phyloP scores from a whole-genome alignment of 2,113 vertebrate species.

The Potamarius usumacintae region DNA sequence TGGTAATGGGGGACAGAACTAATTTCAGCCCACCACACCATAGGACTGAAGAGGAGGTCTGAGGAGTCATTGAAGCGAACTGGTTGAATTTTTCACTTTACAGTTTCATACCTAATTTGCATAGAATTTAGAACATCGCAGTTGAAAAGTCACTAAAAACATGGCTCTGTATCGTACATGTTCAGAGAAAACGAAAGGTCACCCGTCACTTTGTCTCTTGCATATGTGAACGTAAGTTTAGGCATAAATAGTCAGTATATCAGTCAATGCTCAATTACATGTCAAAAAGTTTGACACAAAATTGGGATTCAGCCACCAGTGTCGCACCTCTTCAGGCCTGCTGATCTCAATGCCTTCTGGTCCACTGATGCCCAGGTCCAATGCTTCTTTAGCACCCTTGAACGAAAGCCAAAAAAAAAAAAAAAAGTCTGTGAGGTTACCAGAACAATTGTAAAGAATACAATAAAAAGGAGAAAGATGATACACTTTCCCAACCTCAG shows the following conservation, averaged over 20 bases:
- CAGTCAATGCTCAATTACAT: neutral
- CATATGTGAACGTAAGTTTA: neutral
- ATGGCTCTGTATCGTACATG: neutral
- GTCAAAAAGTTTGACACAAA: constrained; percentile 14
- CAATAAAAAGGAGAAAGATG: neutral
- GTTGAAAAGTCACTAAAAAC: too few relatives aligned
- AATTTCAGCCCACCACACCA: neutral
- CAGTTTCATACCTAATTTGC: neutral
- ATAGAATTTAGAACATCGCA: neutral
- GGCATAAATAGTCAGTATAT: constrained; percentile 36
- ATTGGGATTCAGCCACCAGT: neutral
- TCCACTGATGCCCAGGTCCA: constrained; percentile 93
- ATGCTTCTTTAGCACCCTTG: constrained; percentile 88
- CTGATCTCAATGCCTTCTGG: constrained; percentile 97
- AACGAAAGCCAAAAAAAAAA: constrained; percentile 8
- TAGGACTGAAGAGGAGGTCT: neutral
- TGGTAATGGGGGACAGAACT: too few relatives aligned
- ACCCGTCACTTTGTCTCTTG: neutral
- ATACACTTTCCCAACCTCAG: constrained; percentile 78
- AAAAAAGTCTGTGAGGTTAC: neutral
- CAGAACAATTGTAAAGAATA: neutral
- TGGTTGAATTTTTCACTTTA: neutral
- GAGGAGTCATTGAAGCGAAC: neutral
- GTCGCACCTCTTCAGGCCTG: constrained; percentile 90
- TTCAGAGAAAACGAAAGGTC: neutral